Conservation (phyloP, 92 coral and sea anemone species). For the Zoanthus sansibaricus region DNA sequence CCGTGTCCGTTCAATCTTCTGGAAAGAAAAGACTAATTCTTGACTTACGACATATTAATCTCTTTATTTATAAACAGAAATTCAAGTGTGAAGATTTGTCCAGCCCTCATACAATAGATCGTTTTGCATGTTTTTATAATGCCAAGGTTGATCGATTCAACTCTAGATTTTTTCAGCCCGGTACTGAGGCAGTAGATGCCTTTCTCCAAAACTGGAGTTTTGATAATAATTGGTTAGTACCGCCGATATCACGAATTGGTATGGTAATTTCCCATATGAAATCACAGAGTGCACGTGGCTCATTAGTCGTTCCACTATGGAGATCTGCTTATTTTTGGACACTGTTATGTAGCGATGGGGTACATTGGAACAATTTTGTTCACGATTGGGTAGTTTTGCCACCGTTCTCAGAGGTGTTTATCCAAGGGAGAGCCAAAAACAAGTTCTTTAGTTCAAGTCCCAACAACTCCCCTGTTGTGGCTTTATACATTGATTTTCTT, state of each 20-base stretch:
- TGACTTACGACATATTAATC: slow-evolving; percentile 33
- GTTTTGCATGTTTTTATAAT: background rate
- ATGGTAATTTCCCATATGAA: background rate
- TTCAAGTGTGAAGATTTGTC: slow-evolving; percentile 44
- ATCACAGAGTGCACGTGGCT: background rate
- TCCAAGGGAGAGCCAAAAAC: background rate
- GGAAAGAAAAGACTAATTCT: slow-evolving; percentile 47
- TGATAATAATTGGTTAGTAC: background rate
- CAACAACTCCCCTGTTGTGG: background rate
- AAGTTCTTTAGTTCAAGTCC: background rate
- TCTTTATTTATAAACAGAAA: slow-evolving; percentile 41
- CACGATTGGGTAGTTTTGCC: slow-evolving; percentile 41
- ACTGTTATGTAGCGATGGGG: slow-evolving; percentile 18
- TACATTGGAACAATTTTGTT: slow-evolving; percentile 39
- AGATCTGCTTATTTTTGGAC: background rate
- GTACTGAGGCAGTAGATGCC: background rate
- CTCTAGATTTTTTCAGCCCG: background rate
- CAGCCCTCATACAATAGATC: background rate
- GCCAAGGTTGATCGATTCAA: background rate
- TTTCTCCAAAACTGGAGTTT: background rate
- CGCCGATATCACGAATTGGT: background rate
- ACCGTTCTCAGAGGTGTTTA: slow-evolving; percentile 12
- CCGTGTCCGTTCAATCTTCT: slow-evolving; percentile 51
- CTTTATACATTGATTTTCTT: slow-evolving; percentile 9
- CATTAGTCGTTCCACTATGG: background rate